Evolutionary conservation across 2,113 vertebrate species (phyloP).

Genomic region (Burhinus oedicnemus): DNA sequence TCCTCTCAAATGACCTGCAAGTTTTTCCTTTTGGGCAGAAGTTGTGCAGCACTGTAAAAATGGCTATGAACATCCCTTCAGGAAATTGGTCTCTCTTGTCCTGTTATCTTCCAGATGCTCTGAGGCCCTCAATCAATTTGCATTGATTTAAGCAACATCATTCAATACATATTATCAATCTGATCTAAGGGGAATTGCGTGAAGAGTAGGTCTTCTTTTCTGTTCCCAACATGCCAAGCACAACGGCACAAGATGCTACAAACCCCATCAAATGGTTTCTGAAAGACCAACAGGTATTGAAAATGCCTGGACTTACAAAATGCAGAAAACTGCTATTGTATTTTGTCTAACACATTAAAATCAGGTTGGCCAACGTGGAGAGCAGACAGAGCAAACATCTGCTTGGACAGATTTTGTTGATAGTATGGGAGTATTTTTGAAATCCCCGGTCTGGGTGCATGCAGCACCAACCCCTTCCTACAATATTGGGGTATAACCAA

Average conservation of each 20-base stretch:
- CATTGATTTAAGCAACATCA: conserved; percentile 46
- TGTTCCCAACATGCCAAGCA: neutral
- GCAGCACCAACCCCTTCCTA: neutral
- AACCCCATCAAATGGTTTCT: neutral
- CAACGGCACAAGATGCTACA: neutral
- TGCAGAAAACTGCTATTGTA: neutral
- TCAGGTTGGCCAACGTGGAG: neutral
- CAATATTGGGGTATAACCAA: rapidly evolving
- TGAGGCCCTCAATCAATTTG: conserved; percentile 53
- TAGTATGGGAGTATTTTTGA: neutral
- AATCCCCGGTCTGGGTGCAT: neutral
- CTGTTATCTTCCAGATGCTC: conserved; percentile 53
- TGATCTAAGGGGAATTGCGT: conserved; percentile 39
- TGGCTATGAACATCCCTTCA: conserved; percentile 13
- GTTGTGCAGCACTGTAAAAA: neutral
- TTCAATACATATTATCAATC: conserved; percentile 57
- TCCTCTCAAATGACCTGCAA: neutral
- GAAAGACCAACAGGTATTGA: neutral
- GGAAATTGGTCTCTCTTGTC: conserved; percentile 30
- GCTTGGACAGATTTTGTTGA: neutral
- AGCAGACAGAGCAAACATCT: neutral
- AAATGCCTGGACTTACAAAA: neutral
- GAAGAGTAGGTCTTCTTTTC: conserved; percentile 3
- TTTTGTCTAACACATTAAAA: neutral
- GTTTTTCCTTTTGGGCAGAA: conserved; percentile 4